phyloP scores from a whole-genome alignment of 2,797 vertebrate species.

The Capromys pilorides region DNA sequence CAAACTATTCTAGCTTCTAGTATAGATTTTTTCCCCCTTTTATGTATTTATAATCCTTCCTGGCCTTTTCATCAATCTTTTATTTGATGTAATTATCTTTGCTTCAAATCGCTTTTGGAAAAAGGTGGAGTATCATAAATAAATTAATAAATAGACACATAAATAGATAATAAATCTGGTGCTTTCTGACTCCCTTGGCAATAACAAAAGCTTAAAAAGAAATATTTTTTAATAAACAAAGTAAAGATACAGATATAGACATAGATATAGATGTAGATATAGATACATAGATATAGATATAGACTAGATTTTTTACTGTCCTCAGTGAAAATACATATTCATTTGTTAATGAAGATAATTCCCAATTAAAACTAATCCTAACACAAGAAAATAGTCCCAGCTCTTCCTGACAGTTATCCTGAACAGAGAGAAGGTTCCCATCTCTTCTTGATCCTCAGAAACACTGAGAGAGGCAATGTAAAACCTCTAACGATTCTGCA shows the following conservation, averaged over 20 bases:
- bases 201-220: conserved; percentile 65
- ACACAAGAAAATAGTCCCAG: conserved; percentile 53
- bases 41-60: conserved; percentile 48
- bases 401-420: not conserved
- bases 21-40: not conserved
- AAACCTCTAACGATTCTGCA: not conserved
- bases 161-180: conserved; percentile 48
- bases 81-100: conserved; percentile 62
- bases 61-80: conserved; percentile 59
- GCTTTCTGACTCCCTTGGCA: conserved; percentile 41
- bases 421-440: not conserved
- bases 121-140: conserved; percentile 57
- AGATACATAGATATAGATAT: not conserved
- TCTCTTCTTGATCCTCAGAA: conserved; percentile 42
- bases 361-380: conserved; percentile 60
- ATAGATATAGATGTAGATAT: too few species aligned
- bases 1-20: conserved; percentile 10
- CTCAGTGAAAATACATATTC: conserved; percentile 47
- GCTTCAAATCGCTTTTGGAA: conserved; percentile 38
- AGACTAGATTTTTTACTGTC: conserved; percentile 59
- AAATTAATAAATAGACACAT: conserved; percentile 67
- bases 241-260: too few species aligned
- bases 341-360: conserved; percentile 62
- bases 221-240: conserved; percentile 53
- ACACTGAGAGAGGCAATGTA: not conserved